Conservation (phyloP, 2,113 vertebrate species). For the Leptobrachium ailaonicum region DNA sequence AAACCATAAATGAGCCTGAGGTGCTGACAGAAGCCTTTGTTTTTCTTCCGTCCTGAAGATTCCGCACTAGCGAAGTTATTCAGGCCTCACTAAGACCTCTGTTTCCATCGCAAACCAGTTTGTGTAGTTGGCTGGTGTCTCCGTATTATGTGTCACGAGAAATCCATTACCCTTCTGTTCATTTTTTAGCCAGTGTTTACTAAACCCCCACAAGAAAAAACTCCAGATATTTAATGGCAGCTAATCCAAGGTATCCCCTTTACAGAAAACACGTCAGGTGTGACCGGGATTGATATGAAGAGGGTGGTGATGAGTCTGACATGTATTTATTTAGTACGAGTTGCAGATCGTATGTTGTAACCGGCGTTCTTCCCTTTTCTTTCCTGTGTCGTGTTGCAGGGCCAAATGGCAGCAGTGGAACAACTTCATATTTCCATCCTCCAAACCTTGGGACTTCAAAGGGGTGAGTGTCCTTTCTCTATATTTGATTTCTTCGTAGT, state of each 20-base stretch:
- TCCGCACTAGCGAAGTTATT: neutral
- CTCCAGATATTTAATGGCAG: conserved; percentile 14
- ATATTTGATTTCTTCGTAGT: neutral
- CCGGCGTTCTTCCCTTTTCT: conserved; percentile 51
- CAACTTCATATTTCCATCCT: conserved; percentile 77
- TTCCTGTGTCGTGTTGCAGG: conserved; percentile 68
- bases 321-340: neutral
- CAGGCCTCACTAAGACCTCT: neutral
- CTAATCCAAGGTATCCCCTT: neutral
- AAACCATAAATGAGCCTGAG: conserved; percentile 29
- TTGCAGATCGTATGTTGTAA: conserved; percentile 1
- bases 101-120: conserved; percentile 8
- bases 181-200: conserved; percentile 25
- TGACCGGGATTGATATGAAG: neutral
- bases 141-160: conserved; percentile 13
- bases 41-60: neutral
- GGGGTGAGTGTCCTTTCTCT: conserved; percentile 76
- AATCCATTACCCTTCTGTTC: neutral
- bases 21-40: conserved; percentile 14
- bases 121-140: neutral
- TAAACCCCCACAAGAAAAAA: conserved; percentile 35
- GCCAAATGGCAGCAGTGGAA: conserved; percentile 73
- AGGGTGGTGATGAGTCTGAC: neutral
- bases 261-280: neutral
- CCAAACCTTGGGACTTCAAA: conserved; percentile 84